These are phyloP conservation scores for Heliocidaris erythrogramma DNA, from an alignment of 35 echinoderm and acorn worm genomes.

Conservation along the genomic window DNA sequence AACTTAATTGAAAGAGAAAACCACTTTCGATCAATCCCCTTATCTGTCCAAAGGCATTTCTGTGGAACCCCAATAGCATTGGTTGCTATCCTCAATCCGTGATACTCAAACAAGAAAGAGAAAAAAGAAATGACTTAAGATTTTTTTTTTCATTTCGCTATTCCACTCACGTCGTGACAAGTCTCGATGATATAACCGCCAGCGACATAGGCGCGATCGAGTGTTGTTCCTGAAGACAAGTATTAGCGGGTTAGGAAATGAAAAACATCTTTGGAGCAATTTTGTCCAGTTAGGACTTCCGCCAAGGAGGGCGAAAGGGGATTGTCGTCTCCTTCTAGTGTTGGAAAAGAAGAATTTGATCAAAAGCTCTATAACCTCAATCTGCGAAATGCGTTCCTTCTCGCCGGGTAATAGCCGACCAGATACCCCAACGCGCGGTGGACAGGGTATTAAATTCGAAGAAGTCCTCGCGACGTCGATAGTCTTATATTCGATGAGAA, in stretches of 20 bases:
- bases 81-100: neutral
- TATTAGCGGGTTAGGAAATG: slow-evolving; percentile 42
- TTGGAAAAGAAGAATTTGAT: neutral
- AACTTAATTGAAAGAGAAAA: neutral
- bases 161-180: neutral
- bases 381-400: neutral
- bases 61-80: neutral
- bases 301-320: neutral
- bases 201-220: neutral
- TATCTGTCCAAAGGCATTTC: slow-evolving; percentile 1
- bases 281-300: slow-evolving; percentile 12
- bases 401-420: neutral
- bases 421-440: neutral
- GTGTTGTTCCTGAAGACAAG: slow-evolving; percentile 18
- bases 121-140: neutral
- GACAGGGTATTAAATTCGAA: neutral
- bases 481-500: neutral
- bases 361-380: neutral
- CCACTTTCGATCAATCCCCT: slow-evolving; percentile 9
- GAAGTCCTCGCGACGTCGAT: neutral
- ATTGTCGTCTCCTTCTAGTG: neutral
- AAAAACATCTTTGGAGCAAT: slow-evolving; percentile 26
- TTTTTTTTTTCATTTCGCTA: neutral
- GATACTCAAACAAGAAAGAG: neutral
- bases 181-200: neutral